Evolutionary conservation across 2,797 vertebrate genomes (phyloP).

Genomic region (Pipistrellus pygmaeus): DNA sequence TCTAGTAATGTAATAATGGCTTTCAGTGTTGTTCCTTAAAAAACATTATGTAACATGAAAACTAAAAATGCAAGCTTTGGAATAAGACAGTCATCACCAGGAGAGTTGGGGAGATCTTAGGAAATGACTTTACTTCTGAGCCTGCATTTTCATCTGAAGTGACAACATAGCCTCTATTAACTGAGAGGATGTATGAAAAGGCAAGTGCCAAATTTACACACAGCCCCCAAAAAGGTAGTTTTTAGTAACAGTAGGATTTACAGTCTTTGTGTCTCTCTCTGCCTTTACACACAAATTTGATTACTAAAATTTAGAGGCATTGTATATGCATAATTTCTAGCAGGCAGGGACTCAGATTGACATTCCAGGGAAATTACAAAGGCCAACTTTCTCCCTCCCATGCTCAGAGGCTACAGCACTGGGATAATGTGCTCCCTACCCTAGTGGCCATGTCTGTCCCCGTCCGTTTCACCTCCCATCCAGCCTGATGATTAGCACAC

Average conservation of each 20-base stretch:
- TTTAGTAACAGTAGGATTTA: neutral
- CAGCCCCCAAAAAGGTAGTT: neutral
- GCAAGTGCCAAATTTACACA: neutral
- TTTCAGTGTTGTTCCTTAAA: neutral
- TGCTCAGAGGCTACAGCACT: neutral
- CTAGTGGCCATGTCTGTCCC: neutral
- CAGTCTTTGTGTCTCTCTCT: neutral
- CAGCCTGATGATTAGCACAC: neutral
- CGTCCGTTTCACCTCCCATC: neutral
- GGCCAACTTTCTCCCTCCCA: neutral
- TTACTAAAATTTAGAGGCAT: neutral
- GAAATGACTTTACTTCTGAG: neutral
- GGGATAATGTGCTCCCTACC: neutral
- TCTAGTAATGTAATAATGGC: neutral
- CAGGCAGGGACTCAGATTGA: neutral
- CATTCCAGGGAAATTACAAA: neutral
- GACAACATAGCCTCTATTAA: neutral
- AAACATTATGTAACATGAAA: neutral
- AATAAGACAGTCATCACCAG: neutral
- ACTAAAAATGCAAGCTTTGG: neutral
- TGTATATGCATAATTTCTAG: neutral
- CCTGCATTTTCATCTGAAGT: neutral
- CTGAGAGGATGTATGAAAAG: neutral
- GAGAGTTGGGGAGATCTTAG: neutral
- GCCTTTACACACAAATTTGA: neutral